Conservation (phyloP, 37 sponge, comb jelly and placozoan genomes). For the Trichoplax adhaerens region DNA sequence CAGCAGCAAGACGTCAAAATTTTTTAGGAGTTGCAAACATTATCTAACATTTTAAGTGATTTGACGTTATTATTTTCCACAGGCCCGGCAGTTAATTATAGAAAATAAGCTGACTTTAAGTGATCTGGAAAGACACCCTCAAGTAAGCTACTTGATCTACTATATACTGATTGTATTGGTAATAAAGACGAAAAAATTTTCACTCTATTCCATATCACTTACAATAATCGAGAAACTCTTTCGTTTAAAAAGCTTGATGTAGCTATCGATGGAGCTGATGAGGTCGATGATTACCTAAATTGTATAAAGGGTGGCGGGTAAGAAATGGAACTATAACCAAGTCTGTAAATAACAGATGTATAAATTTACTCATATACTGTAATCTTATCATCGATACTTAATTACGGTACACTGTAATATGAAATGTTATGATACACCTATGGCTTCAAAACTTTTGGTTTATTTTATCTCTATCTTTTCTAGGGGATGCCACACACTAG, state of each 20-base stretch:
- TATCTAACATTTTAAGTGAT: slow-evolving; percentile 7
- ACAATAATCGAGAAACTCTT: too few species aligned
- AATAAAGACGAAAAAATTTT: neutral
- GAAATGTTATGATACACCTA: neutral
- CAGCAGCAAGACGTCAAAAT: too few species aligned
- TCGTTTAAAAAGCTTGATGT: slow-evolving; percentile 49
- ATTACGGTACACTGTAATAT: neutral
- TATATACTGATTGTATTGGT: neutral
- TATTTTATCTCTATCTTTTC: neutral
- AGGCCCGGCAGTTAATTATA: slow-evolving; percentile 74
- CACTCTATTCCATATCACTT: neutral
- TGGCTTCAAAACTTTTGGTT: neutral
- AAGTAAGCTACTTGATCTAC: slow-evolving; percentile 17
- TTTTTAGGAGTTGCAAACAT: neutral
- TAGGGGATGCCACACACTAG: slow-evolving; percentile 86
- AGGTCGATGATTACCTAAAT: slow-evolving; percentile 64
- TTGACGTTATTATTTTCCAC: neutral
- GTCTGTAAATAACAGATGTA: neutral
- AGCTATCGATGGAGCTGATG: slow-evolving; percentile 97
- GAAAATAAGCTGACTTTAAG: slow-evolving; percentile 45
- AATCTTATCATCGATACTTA: neutral
- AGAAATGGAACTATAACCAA: neutral
- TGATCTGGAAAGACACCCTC: slow-evolving; percentile 55
- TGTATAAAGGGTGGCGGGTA: slow-evolving; percentile 95
- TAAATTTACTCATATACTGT: neutral